Evolutionary conservation across 2,113 vertebrate species (phyloP).

Genomic region (Ia io): DNA sequence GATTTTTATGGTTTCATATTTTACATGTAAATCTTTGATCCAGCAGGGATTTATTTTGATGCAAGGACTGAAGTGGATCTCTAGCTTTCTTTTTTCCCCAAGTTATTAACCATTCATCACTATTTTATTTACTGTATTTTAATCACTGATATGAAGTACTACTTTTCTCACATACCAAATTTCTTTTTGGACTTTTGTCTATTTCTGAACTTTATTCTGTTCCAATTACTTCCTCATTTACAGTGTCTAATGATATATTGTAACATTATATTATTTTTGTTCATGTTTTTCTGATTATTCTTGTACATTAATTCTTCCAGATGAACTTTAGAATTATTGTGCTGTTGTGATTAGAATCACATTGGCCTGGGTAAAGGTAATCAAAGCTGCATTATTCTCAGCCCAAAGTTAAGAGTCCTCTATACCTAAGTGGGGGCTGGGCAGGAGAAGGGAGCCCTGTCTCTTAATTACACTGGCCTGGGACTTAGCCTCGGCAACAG

Average conservation of each 20-base stretch:
- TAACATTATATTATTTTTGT: neutral
- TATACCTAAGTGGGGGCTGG: neutral
- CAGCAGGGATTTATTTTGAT: neutral
- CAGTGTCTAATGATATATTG: neutral
- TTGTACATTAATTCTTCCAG: neutral
- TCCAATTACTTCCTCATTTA: neutral
- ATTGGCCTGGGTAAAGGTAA: neutral
- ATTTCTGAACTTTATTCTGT: constrained; percentile 16
- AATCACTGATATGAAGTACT: neutral
- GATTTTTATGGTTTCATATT: constrained; percentile 1
- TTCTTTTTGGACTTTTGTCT: neutral
- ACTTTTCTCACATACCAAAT: constrained; percentile 2
- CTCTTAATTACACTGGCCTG: neutral
- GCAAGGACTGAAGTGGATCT: neutral
- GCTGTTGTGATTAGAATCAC: neutral
- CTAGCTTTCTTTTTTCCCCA: constrained; percentile 27
- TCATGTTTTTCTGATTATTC: neutral
- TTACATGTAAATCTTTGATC: constrained; percentile 1
- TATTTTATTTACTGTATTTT: constrained; percentile 4
- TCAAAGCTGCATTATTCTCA: neutral
- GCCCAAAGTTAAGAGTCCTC: neutral
- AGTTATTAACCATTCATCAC: neutral
- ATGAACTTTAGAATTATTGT: neutral
- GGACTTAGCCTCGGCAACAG: neutral
- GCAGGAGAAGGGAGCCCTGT: neutral